Evolutionary conservation across 2,797 vertebrate genomes (phyloP), one percentile per base, ranked within the genome.

Genomic region (Clarias pachynema): DNA sequence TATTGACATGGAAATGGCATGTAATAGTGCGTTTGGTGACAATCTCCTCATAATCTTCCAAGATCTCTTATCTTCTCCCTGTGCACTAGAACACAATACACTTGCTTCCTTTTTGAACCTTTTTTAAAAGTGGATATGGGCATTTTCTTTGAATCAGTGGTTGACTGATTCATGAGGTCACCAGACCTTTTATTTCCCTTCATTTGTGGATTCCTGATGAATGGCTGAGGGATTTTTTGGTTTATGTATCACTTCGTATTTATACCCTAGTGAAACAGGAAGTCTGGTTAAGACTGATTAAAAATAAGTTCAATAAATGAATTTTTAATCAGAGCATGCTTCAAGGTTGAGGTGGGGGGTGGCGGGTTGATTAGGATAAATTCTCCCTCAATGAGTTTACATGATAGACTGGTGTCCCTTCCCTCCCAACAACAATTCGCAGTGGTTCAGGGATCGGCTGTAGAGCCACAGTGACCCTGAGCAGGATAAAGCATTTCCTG

Each of bases 171-270:
- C 53, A 57, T 31, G 7, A 75, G 16, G 16, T 31, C 4, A 22
- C 18, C 53, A 29, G 26, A 77, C 29, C 7, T 77, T 77, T 34
- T 24, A 77, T 59, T 56, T 77, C 5, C 49, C 29, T 77, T 34
- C 53, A 5, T 57, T 77, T 57, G 26, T 59, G 53, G 10, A 5
- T 31, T 34, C 74, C 59, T 59, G 29, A 77, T 77, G 74, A 77
- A 77, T 77, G 18, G 75, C 56, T 37, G n/a, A 62, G 57, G 77
- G 57, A 18, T 62, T 79, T 69, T 62, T 79, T n/a, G n/a, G n/a
- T 31, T 8, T 18, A 9, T 78, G 29, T 37, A 31, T 60, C 29
- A 60, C 56, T 78, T 78, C 56, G n/a, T 22, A 34, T 75, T 10
- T 75, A 20, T 77, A 77, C 74, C 74, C 10, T 4, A 77, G 9